phyloP scores from a whole-genome alignment of 2,113 vertebrate genomes.

The Corydoras sp. region DNA sequence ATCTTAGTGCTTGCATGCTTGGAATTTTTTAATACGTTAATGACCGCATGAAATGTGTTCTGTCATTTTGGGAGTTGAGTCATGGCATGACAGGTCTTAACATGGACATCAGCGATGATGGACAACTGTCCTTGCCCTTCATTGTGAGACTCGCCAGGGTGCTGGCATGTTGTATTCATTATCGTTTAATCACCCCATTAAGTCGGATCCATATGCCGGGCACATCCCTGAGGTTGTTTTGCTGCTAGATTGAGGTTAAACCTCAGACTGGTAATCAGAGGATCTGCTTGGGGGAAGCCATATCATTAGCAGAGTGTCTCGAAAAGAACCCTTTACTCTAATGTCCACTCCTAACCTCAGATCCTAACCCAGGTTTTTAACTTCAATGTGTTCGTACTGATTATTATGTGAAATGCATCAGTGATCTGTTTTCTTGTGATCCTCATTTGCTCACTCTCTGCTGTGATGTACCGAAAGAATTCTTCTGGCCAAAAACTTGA shows the following conservation, averaged over 20 bases:
- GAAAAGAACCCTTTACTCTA: neutral
- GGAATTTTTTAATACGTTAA: no score
- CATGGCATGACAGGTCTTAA: neutral
- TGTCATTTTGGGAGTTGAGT: conserved; percentile 13
- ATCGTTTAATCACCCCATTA: conserved; percentile 3
- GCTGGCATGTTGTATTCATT: neutral
- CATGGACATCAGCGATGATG: neutral
- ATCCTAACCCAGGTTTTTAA: no score
- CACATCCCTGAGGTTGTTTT: neutral
- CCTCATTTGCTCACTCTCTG: no score
- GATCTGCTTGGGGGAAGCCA: neutral
- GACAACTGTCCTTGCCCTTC: conserved; percentile 6
- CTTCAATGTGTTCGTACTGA: no score
- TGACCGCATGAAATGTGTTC: no score
- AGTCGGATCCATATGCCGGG: neutral
- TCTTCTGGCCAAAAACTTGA: no score
- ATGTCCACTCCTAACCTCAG: no score
- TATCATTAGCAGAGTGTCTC: neutral
- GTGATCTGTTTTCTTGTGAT: no score
- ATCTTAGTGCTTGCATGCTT: no score
- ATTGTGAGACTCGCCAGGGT: neutral
- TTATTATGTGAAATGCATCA: no score
- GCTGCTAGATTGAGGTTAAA: conserved; percentile 1
- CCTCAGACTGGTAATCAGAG: neutral
- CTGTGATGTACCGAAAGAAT: no score